These are phyloP conservation scores for Aphodius sticticus DNA, from an alignment of 2,888 invertebrate species.

Conservation along the genomic window DNA sequence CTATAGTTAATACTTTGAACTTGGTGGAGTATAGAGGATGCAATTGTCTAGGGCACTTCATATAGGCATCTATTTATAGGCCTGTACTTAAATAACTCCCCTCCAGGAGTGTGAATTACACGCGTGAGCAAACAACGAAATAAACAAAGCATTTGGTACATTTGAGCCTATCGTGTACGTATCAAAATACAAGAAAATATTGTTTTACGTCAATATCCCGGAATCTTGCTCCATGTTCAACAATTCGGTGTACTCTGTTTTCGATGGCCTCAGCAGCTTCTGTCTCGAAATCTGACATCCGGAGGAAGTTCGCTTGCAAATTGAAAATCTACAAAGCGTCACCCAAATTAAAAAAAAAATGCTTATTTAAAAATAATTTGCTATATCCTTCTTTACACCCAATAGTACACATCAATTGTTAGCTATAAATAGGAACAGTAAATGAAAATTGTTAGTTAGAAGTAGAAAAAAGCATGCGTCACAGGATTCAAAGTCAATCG, in stretches of 20 bases:
- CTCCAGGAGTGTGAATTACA: not conserved
- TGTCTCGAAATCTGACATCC: conserved; percentile 14
- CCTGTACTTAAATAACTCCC: not conserved
- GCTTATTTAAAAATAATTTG: not conserved
- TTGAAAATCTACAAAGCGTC: not conserved
- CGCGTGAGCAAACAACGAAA: not conserved
- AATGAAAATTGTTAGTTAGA: not conserved
- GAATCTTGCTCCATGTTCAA: conserved; percentile 45
- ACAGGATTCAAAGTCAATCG: not conserved
- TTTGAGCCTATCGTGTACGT: not conserved
- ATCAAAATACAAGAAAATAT: not conserved
- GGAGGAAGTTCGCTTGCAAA: conserved; percentile 4
- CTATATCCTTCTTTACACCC: not conserved
- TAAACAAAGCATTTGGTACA: not conserved
- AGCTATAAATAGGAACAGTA: not conserved
- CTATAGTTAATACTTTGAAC: not conserved
- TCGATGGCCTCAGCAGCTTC: conserved; percentile 49
- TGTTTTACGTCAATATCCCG: not conserved
- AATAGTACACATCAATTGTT: not conserved
- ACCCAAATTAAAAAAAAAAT: not conserved
- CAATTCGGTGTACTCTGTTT: conserved; percentile 55
- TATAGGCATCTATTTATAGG: not conserved
- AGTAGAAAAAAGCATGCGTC: not conserved
- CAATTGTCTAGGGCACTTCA: not conserved
- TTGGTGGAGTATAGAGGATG: not conserved